These are phyloP conservation scores for Helogale parvula DNA, from an alignment of 2,113 vertebrate species.

Conservation along the genomic window DNA sequence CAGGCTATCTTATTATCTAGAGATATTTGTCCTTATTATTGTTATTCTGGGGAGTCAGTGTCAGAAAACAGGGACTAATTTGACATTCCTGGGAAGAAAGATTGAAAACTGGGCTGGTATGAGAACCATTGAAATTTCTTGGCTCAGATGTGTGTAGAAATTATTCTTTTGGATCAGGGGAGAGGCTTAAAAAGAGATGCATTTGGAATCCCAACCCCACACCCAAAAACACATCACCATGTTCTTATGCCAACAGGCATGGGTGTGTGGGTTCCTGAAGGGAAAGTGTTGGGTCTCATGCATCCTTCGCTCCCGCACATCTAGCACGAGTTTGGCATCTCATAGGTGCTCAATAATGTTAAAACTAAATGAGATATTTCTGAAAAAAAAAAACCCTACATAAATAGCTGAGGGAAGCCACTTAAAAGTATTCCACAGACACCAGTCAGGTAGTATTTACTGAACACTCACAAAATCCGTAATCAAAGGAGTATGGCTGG, in stretches of 20 bases:
- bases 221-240: not conserved
- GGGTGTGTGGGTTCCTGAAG: not conserved
- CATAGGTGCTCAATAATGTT: slow-evolving; percentile 4
- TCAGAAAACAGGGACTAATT: slow-evolving; percentile 70
- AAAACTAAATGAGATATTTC: slow-evolving; percentile 44
- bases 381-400: not conserved
- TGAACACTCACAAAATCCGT: not conserved
- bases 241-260: not conserved
- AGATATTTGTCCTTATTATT: slow-evolving; percentile 74
- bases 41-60: slow-evolving; percentile 52
- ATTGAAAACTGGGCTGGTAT: slow-evolving; percentile 53
- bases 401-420: not conserved
- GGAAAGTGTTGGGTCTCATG: not conserved
- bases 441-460: not conserved
- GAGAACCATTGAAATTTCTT: slow-evolving; percentile 57
- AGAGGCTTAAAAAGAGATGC: not conserved
- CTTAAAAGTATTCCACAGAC: not conserved
- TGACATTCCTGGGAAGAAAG: slow-evolving; percentile 58
- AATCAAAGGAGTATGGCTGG: not conserved
- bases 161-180: not conserved
- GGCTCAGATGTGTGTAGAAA: slow-evolving; percentile 46
- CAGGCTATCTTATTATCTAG: slow-evolving; percentile 75
- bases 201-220: slow-evolving; percentile 24
- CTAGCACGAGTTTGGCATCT: not conserved
- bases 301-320: not conserved